Percentiles rank a stretch among this genome's conserved stretches.
These are phyloP conservation scores for Sinosuthora webbiana DNA, from an alignment of 2,113 vertebrate genomes.

Conservation along the genomic window DNA sequence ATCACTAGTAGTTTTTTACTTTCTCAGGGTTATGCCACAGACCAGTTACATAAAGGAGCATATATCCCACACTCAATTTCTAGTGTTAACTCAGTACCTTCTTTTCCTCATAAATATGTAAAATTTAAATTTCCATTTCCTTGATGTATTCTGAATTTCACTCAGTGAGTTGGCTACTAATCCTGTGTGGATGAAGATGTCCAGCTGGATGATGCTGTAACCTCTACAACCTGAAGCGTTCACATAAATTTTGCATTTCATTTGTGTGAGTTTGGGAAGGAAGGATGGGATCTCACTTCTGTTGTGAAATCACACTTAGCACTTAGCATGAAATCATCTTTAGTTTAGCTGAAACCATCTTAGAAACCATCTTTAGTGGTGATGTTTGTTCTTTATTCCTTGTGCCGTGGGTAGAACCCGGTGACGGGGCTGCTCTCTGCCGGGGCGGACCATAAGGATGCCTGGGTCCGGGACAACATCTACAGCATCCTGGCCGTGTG, in stretches of 20 bases:
- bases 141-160: background rate
- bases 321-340: background rate
- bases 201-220: background rate
- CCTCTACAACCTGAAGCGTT: background rate
- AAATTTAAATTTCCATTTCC: background rate
- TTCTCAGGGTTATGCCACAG: background rate
- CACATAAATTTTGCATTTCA: background rate
- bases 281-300: background rate
- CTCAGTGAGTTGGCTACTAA: background rate
- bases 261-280: background rate
- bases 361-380: background rate
- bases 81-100: background rate
- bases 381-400: background rate
- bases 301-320: background rate
- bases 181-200: background rate
- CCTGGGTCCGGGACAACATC: slow-evolving; percentile 97
- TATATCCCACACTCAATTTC: background rate
- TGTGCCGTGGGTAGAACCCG: slow-evolving; percentile 80
- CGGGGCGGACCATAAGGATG: slow-evolving; percentile 87
- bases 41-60: background rate
- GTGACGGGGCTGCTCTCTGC: slow-evolving; percentile 92
- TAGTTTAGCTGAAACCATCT: background rate
- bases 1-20: background rate
- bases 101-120: background rate
- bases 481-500: slow-evolving; percentile 96